Base-by-base conservation (phyloP, 2,888 invertebrate genomes). In the Carterocephalus palaemon region DNA sequence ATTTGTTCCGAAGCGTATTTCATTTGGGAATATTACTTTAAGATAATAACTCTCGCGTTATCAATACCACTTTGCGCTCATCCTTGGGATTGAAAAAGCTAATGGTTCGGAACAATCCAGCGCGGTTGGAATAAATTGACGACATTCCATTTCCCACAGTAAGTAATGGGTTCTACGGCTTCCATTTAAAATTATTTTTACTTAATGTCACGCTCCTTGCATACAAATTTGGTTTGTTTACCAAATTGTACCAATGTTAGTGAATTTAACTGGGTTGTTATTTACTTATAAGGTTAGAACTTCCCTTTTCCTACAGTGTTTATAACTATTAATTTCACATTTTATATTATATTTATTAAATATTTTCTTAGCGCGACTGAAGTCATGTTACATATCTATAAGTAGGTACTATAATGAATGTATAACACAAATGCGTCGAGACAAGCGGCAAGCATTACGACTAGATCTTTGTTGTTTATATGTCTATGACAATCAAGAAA, bases 121-220 rank as follows among this genome's bases (percentile, higher is more conserved):
- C 63, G 72, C 71, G 78, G 79, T 82, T 81, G 72, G 76, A 81
- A 81, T 82, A 76, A 80, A 84, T 82, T 79, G 81, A 65, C 64
- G 80, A 75, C 77, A 70, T 84, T 81, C 72, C 75, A 79, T 84
- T 84, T 83, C 78, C 82, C 73, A 32, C 51, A 37, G 46, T 46
- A 49, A 58, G 53, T 56, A 53, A 46, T 46, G 32, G 32, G 12
- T 51, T 51, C 49, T 47, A 39, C 26, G 36, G 51, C 15, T 48
- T 45, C 16, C 40, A 34, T 47, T 43, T 51, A 26, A 38, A 38
- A 26, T 42, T 20, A 41, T 41, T 24, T n/a, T n/a, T n/a, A n/a
- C n/a, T n/a, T n/a, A n/a, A n/a, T n/a, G n/a, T n/a, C n/a, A n/a
- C n/a, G n/a, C n/a, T n/a, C n/a, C n/a, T n/a, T n/a, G n/a, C n/a